Evolutionary conservation across 2,888 invertebrate genomes (phyloP).

Genomic region (Stratiomys singularior): DNA sequence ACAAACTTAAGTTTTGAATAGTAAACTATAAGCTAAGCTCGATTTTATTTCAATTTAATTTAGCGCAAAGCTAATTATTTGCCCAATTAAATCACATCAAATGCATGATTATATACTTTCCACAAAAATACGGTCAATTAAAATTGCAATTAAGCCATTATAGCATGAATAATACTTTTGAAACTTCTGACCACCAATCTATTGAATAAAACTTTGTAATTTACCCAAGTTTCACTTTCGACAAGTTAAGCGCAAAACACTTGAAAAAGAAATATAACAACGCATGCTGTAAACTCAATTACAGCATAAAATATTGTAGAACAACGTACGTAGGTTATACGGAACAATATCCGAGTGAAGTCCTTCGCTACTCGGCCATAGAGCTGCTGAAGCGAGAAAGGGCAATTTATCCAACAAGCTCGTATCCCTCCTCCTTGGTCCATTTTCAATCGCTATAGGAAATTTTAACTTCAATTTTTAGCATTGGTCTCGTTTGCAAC

Average conservation of each 20-base stretch:
- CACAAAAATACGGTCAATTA: not conserved
- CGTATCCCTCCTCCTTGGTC: too few relatives aligned
- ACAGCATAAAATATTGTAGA: conserved; percentile 1
- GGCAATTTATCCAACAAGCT: too few relatives aligned
- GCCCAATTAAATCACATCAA: too few relatives aligned
- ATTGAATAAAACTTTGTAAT: not conserved
- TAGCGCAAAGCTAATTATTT: too few relatives aligned
- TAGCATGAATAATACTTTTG: conserved; percentile 17
- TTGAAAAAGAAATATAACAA: conserved; percentile 3
- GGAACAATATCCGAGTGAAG: not conserved
- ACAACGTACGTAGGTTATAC: not conserved
- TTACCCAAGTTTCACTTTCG: conserved; percentile 12
- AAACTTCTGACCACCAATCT: not conserved
- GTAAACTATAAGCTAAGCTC: too few relatives aligned
- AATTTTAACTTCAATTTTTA: not conserved
- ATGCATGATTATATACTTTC: too few relatives aligned
- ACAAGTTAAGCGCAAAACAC: not conserved
- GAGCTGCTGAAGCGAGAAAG: too few relatives aligned
- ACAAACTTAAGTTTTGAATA: too few relatives aligned
- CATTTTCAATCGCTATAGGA: too few relatives aligned
- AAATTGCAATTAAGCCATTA: not conserved
- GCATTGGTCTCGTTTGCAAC: not conserved
- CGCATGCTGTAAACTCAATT: not conserved
- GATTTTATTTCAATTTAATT: too few relatives aligned
- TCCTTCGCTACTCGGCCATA: too few relatives aligned